Evolutionary conservation across 2,888 invertebrate species (phyloP), one percentile per base, ranked within the genome.

Genomic region (Graphium colonna): DNA sequence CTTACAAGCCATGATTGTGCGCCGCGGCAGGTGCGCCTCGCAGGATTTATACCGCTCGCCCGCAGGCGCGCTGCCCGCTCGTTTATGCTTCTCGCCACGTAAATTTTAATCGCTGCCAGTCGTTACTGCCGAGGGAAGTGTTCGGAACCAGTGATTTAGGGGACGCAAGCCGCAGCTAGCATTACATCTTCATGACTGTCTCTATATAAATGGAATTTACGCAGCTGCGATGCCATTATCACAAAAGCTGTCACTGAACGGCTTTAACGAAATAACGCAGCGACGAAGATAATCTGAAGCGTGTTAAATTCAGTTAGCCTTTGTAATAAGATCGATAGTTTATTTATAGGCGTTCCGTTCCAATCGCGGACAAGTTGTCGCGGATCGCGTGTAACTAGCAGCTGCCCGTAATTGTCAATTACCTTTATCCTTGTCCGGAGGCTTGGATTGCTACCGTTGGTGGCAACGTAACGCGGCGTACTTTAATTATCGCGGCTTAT

Each of bases 71-170:
- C 75, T 72, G 65, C 77, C 79, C 75, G 77, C 82, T 84, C 85
- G 85, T 87, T 88, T 86, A 85, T 87, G 86, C 84, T 85, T 84
- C 78, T 83, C 78, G 84, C 74, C 78, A 82, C 87, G 86, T 88
- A 87, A 87, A 88, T 88, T 88, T 86, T 85, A 84, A 84, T 87
- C 86, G 83, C 79, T 83, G 84, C 82, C 86, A 87, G 84, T 85
- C 81, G 84, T 83, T 86, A 76, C 78, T 79, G 75, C 75, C 68
- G 79, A 75, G 79, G 79, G 73, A 84, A 85, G 82, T 74, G 77
- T 77, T 82, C 82, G 82, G 82, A 84, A 85, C 84, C 66, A 78
- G 78, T 87, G 85, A 88, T 88, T 87, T 87, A 87, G 72, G 75
- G 73, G 80, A 78, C 77, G 63, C 79, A 67, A 72, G 69, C 69